Base-by-base conservation (phyloP, 30 jellyfish, hydroid and myxozoan species). In the Aurelia sp. region DNA sequence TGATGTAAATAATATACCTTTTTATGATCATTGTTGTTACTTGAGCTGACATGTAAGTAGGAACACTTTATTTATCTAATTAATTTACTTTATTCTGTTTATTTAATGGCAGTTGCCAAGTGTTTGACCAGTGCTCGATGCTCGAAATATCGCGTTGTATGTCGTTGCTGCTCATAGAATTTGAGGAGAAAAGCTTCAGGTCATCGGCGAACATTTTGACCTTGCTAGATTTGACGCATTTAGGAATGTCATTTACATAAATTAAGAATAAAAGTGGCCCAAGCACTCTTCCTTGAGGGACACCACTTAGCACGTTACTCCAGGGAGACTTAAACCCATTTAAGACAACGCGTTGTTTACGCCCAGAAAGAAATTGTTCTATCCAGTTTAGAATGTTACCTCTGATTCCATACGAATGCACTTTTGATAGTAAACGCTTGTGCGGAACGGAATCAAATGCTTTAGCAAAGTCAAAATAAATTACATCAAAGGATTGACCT, bases 391-490 rank as follows among this genome's bases (percentile, higher is more conserved):
- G 50, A 50, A 74, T 0, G 27, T 74, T 74, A n/a, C 85, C 85
- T 13, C 85, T 58, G 38, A 74, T 74, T 35, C 85, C 44, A 74
- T 55, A 55, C 50, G 70, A 21, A 35, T 74, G 85, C 31, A 74
- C 41, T 48, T 74, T 53, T 16, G 38, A 20, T 31, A 65, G 15
- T 65, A 65, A 65, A 19, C 76, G 38, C 16, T 31, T 21, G 30
- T 74, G 85, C 41, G 85, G 75, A 48, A 74, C 72, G 41, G 85
- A 74, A 74, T 74, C 85, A 74, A 74, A 74, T 58, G 85, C 76
- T 55, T 35, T 74, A 0, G 85, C 38, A 74, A 74, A 74, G 59
- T 74, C 85, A 4, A n/a, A 47, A 55, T 74, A 74, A 24, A 74
- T 35, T 33, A 35, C 50, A 48, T 74, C 85, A 74, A 74, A 2